These are phyloP conservation scores for Neuroterus valhalla DNA, from an alignment of 1,140 invertebrate species.

Conservation along the genomic window DNA sequence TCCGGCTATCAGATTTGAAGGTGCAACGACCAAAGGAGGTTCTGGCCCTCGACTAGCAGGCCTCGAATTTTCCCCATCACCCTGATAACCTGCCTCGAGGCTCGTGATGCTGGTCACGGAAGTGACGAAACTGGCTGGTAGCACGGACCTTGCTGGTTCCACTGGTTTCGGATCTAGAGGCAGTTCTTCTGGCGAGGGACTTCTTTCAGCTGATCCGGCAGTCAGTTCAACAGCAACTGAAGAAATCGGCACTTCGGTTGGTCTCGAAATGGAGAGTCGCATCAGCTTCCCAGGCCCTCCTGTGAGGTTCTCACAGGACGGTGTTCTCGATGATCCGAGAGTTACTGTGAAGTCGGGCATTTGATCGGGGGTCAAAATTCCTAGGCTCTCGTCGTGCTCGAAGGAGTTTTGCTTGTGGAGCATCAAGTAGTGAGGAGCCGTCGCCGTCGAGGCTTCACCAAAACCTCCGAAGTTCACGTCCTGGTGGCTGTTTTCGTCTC, in stretches of 20 bases:
- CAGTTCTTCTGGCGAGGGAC: slow-evolving; percentile 87
- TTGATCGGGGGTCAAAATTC: slow-evolving; percentile 89
- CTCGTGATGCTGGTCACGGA: slow-evolving; percentile 91
- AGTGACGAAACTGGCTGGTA: slow-evolving; percentile 83
- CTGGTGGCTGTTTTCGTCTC: slow-evolving; percentile 57
- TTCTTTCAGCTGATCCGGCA: slow-evolving; percentile 78
- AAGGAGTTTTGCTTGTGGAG: slow-evolving; percentile 85
- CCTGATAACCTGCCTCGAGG: slow-evolving; percentile 89
- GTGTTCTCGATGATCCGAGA: slow-evolving; percentile 76
- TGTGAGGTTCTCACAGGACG: slow-evolving; percentile 74
- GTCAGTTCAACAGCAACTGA: slow-evolving; percentile 63
- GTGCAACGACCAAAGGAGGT: slow-evolving; percentile 76
- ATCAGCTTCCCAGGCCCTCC: slow-evolving; percentile 37
- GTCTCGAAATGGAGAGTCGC: slow-evolving; percentile 44
- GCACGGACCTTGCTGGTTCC: slow-evolving; percentile 37
- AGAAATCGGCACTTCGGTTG: slow-evolving; percentile 50
- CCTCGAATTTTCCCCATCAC: slow-evolving; percentile 88
- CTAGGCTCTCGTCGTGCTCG: slow-evolving; percentile 86
- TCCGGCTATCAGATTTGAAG: slow-evolving; percentile 65
- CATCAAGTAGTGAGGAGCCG: slow-evolving; percentile 67
- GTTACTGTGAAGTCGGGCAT: slow-evolving; percentile 84
- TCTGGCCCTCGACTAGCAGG: slow-evolving; percentile 85
- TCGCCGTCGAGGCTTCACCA: slow-evolving; percentile 64
- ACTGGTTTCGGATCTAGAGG: slow-evolving; percentile 81
- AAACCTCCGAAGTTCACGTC: slow-evolving; percentile 51